Percentiles rank a stretch among this genome's conserved stretches.
Conservation (phyloP, 2,797 vertebrate genomes). For the Catharus ustulatus region DNA sequence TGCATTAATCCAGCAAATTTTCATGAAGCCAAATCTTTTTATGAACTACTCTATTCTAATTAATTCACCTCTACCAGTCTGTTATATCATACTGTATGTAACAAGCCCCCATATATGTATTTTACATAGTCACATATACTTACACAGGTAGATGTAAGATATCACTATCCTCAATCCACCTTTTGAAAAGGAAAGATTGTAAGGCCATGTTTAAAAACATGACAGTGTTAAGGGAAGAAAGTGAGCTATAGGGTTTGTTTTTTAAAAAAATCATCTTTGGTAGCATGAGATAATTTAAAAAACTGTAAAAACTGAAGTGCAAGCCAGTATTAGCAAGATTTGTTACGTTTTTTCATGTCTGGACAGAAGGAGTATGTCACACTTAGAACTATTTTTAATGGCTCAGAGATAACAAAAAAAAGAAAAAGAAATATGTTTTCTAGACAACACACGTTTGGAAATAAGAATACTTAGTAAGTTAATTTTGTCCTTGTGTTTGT, state of each 20-base stretch:
- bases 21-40: neutral
- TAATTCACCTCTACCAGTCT: neutral
- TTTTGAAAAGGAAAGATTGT: neutral
- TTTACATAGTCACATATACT: neutral
- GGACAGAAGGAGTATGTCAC: neutral
- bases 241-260: neutral
- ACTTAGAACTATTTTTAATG: slow-evolving; percentile 7
- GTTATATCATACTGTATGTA: neutral
- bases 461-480: neutral
- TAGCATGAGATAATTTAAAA: neutral
- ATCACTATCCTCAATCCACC: neutral
- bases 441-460: neutral
- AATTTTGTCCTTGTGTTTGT: neutral
- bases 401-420: neutral
- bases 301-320: neutral
- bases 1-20: neutral
- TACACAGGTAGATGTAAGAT: neutral
- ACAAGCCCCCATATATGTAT: neutral
- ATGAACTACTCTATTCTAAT: neutral
- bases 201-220: neutral
- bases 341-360: neutral
- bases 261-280: neutral
- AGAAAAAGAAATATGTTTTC: neutral
- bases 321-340: neutral
- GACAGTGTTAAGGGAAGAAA: neutral